phyloP scores from a whole-genome alignment of 2,113 vertebrate genomes.

The Tetrao urogallus region DNA sequence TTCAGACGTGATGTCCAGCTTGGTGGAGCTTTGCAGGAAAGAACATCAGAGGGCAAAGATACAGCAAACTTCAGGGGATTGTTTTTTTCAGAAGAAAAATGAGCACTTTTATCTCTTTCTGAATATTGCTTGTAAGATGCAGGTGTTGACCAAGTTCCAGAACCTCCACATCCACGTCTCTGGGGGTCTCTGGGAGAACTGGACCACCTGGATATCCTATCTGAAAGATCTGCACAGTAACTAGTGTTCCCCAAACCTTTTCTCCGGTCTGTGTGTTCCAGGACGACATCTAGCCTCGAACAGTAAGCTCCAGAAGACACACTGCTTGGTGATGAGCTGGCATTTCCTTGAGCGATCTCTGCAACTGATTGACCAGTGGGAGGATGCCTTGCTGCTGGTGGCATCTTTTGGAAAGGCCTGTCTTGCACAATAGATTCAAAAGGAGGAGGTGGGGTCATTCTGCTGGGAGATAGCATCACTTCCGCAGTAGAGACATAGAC shows the following conservation, averaged over 20 bases:
- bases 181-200: not conserved
- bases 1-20: slow-evolving; percentile 71
- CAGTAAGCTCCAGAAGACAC: slow-evolving; percentile 51
- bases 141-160: slow-evolving; percentile 2
- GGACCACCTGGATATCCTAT: slow-evolving; percentile 3
- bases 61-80: slow-evolving; percentile 32
- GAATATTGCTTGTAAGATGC: slow-evolving; percentile 33
- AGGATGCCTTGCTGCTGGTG: slow-evolving; percentile 27
- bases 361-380: not conserved
- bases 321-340: not conserved
- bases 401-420: slow-evolving; percentile 32
- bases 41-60: slow-evolving; percentile 24
- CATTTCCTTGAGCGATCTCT: slow-evolving; percentile 6
- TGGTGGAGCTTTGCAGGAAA: slow-evolving; percentile 31
- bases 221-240: not conserved
- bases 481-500: slow-evolving; percentile 64
- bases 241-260: not conserved
- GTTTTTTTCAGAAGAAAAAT: not conserved
- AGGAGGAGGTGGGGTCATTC: slow-evolving; percentile 12
- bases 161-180: not conserved
- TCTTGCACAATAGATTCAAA: slow-evolving; percentile 23
- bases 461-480: slow-evolving; percentile 63
- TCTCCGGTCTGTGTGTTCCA: slow-evolving; percentile 32
- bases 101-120: not conserved
- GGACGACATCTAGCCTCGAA: slow-evolving; percentile 70